A percentile compares a stretch with the other conserved stretches of the same genome.
phyloP scores from a whole-genome alignment of 2,888 invertebrate genomes.

The Cyclophora punctaria region DNA sequence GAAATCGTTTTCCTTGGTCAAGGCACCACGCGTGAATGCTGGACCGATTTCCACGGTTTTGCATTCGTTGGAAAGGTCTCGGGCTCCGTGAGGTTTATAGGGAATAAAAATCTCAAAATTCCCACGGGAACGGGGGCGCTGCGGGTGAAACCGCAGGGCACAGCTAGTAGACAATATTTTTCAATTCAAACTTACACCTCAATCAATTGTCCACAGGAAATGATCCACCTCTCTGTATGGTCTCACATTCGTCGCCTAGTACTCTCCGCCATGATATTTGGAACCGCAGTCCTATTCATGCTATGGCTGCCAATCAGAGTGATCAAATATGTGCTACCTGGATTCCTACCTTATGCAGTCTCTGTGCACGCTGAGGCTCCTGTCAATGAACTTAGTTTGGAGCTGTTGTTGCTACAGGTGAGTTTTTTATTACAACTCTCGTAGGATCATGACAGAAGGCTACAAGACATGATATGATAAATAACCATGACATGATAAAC shows the following conservation, averaged over 20 bases:
- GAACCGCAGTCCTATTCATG: slow-evolving; percentile 95
- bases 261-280: slow-evolving; percentile 96
- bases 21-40: too few relatives aligned
- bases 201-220: slow-evolving; percentile 76
- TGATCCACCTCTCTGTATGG: slow-evolving; percentile 97
- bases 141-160: too few relatives aligned
- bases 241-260: slow-evolving; percentile 92
- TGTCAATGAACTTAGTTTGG: slow-evolving; percentile 95
- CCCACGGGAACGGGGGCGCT: too few relatives aligned
- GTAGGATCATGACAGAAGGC: too few relatives aligned
- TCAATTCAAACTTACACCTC: not conserved
- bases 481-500: too few relatives aligned
- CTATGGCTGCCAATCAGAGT: slow-evolving; percentile 95
- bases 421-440: slow-evolving; percentile 8
- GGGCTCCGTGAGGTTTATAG: too few relatives aligned
- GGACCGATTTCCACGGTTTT: too few relatives aligned
- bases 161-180: not conserved
- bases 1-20: too few relatives aligned
- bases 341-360: slow-evolving; percentile 96
- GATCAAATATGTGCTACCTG: slow-evolving; percentile 85
- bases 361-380: slow-evolving; percentile 87
- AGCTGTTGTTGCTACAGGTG: slow-evolving; percentile 90
- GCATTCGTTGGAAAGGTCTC: too few relatives aligned
- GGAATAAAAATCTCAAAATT: too few relatives aligned
- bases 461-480: too few relatives aligned